Percentiles rank a stretch among this genome's conserved stretches.
phyloP scores from a whole-genome alignment of 2,888 invertebrate genomes.

The Agrochola litura region DNA sequence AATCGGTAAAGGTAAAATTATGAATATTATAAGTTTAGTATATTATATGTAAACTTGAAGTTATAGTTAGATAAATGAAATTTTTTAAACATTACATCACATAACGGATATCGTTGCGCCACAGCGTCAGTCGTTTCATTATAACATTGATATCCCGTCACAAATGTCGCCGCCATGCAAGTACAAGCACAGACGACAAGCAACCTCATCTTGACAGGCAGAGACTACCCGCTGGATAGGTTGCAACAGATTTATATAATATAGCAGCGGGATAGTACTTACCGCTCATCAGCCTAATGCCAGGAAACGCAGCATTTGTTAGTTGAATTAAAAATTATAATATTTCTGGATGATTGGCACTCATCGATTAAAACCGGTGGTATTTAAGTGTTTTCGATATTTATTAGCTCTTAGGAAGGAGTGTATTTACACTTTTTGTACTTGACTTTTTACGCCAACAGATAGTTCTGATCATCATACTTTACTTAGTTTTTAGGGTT shows the following conservation, averaged over 20 bases:
- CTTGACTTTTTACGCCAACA: neutral
- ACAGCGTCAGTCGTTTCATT: conserved; percentile 38
- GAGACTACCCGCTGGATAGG: neutral
- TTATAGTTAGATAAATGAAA: no score
- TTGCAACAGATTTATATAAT: conserved; percentile 18
- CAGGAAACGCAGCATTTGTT: conserved; percentile 1
- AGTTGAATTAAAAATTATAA: neutral
- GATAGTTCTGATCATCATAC: neutral
- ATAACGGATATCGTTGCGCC: conserved; percentile 16
- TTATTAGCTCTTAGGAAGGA: neutral
- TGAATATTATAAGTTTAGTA: neutral
- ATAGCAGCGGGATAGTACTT: neutral
- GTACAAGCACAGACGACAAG: conserved; percentile 19
- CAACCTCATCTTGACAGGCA: conserved; percentile 4
- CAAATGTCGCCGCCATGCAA: neutral
- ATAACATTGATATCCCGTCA: conserved; percentile 11
- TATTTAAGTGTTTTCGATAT: neutral
- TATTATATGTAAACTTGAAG: neutral
- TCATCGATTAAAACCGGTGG: no score
- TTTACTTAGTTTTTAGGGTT: no score
- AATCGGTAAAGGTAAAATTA: neutral
- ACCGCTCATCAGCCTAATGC: neutral
- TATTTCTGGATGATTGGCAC: neutral
- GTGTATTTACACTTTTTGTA: neutral
- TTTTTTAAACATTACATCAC: neutral